Base-by-base conservation (phyloP, 2,113 vertebrate genomes). In the Rhinoptilus africanus region DNA sequence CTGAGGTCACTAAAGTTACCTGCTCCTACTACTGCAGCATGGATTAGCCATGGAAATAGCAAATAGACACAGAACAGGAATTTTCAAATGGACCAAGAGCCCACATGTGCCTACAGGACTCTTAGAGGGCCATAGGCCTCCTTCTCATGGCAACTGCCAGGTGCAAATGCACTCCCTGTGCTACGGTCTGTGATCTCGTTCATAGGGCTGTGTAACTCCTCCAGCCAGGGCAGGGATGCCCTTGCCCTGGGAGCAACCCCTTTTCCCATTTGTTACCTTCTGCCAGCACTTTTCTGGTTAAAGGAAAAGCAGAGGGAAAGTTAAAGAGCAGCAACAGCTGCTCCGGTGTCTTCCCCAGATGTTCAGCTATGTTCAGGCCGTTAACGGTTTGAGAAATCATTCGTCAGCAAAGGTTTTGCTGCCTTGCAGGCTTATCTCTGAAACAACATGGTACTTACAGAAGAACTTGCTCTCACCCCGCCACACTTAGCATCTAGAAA, bases 321-420 rank as follows among this genome's bases (percentile, higher is more conserved):
- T 85, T 96, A 95, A 93, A 94, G 91, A 96, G 87, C 91, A 96
- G 81, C 80, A 97, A 30, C 97, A 97, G 95, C 97, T 97, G 97
- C 93, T 96, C 91, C 62, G 81, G 97, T 97, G 94, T 82, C 89
- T 97, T 88, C 57, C 91, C 93, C 97, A 97, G 97, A 97, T 97
- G 97, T 96, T 97, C 90, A 95, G 82, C 92, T 54, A 17, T 75
- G 67, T 93, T 95, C 94, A 97, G 92, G 50, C 93, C 3, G 21
- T 96, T 97, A 96, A 97, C 50, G 0, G 87, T 69, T 89, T 94
- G 93, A 96, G 94, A 97, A 97, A 97, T 96, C 94, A 96, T 96
- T 96, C 23, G 26, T 97, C 96, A 97, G 95, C 94, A 91, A 88
- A 96, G 91, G 89, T 80, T 96, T 96, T 92, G 77, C 95, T 95